Percentiles rank a stretch among this genome's conserved stretches.
Conservation (phyloP, 2,797 vertebrate species). For the Chromis chromis region DNA sequence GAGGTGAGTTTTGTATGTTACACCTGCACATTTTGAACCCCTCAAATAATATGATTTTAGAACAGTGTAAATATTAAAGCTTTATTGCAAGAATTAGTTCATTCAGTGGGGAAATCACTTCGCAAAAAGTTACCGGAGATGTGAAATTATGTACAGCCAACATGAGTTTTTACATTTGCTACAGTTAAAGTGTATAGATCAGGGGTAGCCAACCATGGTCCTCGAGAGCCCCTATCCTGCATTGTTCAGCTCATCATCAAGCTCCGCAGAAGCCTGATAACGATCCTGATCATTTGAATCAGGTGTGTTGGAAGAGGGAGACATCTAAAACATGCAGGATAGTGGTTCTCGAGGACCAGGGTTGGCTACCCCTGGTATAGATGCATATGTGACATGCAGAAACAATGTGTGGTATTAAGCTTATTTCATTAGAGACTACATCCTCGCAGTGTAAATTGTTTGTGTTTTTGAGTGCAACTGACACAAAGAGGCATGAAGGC, state of each 20-base stretch:
- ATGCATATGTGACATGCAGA: neutral
- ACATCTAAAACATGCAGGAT: no score
- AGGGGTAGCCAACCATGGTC: no score
- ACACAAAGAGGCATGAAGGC: neutral
- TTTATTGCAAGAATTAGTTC: neutral
- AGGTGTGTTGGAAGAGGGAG: no score
- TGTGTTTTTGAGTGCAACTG: neutral
- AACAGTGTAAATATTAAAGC: no score
- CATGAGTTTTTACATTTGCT: neutral
- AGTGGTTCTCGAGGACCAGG: no score
- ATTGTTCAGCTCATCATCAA: no score
- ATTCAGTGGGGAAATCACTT: conserved; percentile 4
- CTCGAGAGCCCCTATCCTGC: no score
- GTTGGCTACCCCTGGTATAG: no score
- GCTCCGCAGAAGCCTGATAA: no score
- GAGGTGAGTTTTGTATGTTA: neutral
- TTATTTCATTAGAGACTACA: neutral
- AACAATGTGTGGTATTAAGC: neutral
- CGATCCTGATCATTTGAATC: no score
- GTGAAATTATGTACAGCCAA: conserved; percentile 1
- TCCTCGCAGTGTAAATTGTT: neutral
- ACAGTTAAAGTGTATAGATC: neutral
- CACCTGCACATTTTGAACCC: neutral
- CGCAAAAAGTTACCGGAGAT: neutral
- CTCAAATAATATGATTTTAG: neutral